phyloP scores from a whole-genome alignment of 1,140 invertebrate species.

The Trichonephila clavipes region DNA sequence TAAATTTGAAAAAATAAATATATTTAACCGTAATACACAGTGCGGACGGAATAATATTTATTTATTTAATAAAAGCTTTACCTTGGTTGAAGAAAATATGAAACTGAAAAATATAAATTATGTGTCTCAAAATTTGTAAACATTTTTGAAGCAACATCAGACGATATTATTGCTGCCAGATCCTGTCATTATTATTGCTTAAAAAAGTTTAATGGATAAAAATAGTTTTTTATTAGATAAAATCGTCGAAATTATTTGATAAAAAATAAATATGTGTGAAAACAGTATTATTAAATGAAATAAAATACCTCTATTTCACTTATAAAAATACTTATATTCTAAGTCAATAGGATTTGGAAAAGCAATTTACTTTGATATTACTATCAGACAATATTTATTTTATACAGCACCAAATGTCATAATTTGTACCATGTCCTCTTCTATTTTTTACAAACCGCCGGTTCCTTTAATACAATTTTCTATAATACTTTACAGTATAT shows the following conservation, averaged over 20 bases:
- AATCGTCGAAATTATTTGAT: neutral
- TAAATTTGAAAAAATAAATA: too few relatives aligned
- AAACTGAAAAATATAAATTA: too few relatives aligned
- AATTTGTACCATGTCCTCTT: neutral
- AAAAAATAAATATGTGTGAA: neutral
- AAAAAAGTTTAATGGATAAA: neutral
- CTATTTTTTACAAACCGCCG: neutral
- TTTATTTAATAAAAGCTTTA: too few relatives aligned
- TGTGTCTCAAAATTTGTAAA: too few relatives aligned
- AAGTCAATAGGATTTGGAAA: neutral
- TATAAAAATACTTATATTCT: neutral
- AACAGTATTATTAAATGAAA: too few relatives aligned
- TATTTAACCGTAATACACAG: too few relatives aligned
- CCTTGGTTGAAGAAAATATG: too few relatives aligned
- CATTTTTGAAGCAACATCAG: too few relatives aligned
- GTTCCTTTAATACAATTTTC: neutral
- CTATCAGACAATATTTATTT: neutral
- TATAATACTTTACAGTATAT: neutral
- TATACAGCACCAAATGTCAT: neutral
- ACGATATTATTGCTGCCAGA: too few relatives aligned
- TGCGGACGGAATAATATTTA: too few relatives aligned
- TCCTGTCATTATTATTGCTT: too few relatives aligned
- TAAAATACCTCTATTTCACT: neutral
- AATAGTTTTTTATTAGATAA: neutral
- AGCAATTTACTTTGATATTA: neutral